Base-by-base conservation (phyloP, 2,113 vertebrate genomes). In the Hippopotamus amphibius region DNA sequence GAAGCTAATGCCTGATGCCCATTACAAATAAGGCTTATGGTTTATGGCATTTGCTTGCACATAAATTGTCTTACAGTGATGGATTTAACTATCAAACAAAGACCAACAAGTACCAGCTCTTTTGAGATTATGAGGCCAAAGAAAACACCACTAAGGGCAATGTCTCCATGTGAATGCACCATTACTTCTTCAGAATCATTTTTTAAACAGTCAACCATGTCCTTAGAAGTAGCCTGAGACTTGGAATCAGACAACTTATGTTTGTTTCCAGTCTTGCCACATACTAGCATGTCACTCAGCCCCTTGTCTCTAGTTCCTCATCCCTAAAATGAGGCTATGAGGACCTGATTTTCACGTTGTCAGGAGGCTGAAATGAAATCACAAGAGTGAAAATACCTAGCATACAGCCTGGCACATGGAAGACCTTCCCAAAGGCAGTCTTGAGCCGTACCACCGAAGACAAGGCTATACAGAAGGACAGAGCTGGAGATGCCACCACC, bases 81-180 rank as follows among this genome's bases (percentile, higher is more conserved):
- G 72, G 55, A 83, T 90, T 92, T 6, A 22, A 76, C 19, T 24
- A 96, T 21, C 76, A 96, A 50, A 43, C 7, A 79, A 69, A 95
- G 30, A 68, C 71, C 41, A 46, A 72, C 8, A 33, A 2, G 24
- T 92, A 84, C 5, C 0, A 9, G 0, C 5, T 46, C 65, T 76
- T 92, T 13, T 72, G 33, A 89, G n/a, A 12, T 87, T 90, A 93
- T 77, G n/a, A 83, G 37, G n/a, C 76, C 71, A 96, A 95, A 96
- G 37, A 96, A 97, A 97, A 94, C 30, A 96, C 3, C 61, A 30
- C 22, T 46, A 14, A 90, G 74, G 88, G 48, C 94, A 86, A 93
- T 30, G n/a, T 28, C 55, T 88, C 46, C 16, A 14, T 69, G 66
- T 2, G 77, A 94, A 72, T 46, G 19, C n/a, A 88, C 66, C 46